Base-by-base conservation (phyloP, 2,888 invertebrate genomes). In the Catocala nupta region DNA sequence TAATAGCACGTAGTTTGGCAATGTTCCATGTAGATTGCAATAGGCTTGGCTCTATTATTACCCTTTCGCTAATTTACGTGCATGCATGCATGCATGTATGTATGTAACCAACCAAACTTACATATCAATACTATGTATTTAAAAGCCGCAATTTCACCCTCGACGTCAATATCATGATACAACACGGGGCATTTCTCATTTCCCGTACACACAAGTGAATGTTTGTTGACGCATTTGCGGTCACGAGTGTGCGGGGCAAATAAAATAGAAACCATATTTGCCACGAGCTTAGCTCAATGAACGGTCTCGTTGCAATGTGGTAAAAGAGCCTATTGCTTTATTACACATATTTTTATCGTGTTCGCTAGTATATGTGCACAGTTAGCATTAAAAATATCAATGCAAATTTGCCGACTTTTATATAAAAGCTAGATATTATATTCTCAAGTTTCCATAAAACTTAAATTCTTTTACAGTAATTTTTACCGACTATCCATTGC, bases 221-320 rank as follows among this genome's bases (percentile, higher is more conserved):
- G 71, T 77, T 77, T 71, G 75, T 65, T 68, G 66, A 72, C 65
- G 60, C 75, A 80, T 80, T 81, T 77, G 78, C 59, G 72, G 68
- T 66, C 43, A 39, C 5, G 10, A 44, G 33, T 43, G 36, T 13
- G 11, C 47, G 47, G 25, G 13, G 52, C 10, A 63, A 73, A 70
- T 70, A 66, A 54, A 59, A 62, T 55, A 47, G 60, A 54, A 57
- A 59, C 55, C 49, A 62, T 60, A 39, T 61, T 61, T 57, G 33
- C 49, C 13, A 51, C 25, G 10, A 42, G 50, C 54, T 52, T 47
- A 33, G 53, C 55, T 52, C 13, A 59, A 55, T 55, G 34, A 51
- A 12, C 4, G 25, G 3, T 36, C 10, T n/a, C 2, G 55, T 48
- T 64, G 36, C 43, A 11, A 9, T 48, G 11, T 50, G 12, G 42